Conservation (phyloP, 2,113 vertebrate genomes). For the Nerophis lumbriciformis region DNA sequence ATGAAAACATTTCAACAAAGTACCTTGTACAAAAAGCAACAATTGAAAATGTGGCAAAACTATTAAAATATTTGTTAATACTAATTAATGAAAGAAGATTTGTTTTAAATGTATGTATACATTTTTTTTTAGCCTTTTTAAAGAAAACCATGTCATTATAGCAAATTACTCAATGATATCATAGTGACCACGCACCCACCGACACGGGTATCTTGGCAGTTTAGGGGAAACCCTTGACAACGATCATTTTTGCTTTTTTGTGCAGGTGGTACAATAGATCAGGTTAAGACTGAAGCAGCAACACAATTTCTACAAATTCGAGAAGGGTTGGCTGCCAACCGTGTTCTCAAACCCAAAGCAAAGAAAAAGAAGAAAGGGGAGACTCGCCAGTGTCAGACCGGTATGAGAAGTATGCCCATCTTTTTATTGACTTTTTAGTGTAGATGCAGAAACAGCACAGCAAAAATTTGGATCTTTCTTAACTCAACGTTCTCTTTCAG, state of each 20-base stretch:
- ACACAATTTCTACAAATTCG: slow-evolving; percentile 92
- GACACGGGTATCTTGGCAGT: no score
- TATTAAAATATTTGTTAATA: no score
- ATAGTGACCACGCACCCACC: no score
- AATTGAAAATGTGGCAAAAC: no score
- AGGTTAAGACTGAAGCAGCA: slow-evolving; percentile 85
- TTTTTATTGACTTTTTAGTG: neutral
- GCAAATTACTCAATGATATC: no score
- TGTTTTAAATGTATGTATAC: no score
- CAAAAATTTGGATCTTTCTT: neutral
- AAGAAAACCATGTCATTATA: no score
- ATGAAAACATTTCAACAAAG: no score
- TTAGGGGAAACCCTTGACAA: no score
- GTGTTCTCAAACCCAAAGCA: slow-evolving; percentile 87
- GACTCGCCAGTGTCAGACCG: slow-evolving; percentile 91
- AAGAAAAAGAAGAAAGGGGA: slow-evolving; percentile 95
- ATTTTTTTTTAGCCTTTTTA: no score
- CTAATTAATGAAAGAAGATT: no score
- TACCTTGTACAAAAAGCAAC: no score
- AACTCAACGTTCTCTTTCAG: slow-evolving; percentile 61
- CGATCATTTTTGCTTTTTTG: slow-evolving; percentile 2
- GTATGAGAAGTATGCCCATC: slow-evolving; percentile 57
- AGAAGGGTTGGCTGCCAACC: slow-evolving; percentile 82
- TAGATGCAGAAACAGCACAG: neutral
- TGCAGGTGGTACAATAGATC: slow-evolving; percentile 85